phyloP scores from a whole-genome alignment of 2,888 invertebrate genomes.

The Amiota minor region DNA sequence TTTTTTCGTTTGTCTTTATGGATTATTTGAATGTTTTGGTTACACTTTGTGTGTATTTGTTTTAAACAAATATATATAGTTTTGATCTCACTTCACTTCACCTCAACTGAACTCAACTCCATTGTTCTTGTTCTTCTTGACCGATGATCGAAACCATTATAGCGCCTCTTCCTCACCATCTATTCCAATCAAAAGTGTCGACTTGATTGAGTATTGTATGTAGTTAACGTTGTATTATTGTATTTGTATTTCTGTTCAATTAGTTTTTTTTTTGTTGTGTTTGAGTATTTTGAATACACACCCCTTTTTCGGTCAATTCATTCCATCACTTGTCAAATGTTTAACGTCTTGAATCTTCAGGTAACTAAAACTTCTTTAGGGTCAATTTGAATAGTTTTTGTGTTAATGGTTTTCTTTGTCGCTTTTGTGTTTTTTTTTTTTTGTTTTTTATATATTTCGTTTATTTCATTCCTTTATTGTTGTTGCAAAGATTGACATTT shows the following conservation, averaged over 20 bases:
- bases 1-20: no score
- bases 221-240: no score
- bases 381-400: background rate
- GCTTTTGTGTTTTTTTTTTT: background rate
- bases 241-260: slow-evolving; percentile 52
- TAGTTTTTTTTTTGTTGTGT: slow-evolving; percentile 55
- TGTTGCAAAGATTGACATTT: slow-evolving; percentile 59
- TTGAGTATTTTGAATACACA: slow-evolving; percentile 48
- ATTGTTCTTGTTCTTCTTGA: slow-evolving; percentile 25
- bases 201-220: slow-evolving; percentile 51
- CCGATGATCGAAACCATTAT: slow-evolving; percentile 1
- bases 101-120: slow-evolving; percentile 23
- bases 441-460: background rate
- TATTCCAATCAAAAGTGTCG: slow-evolving; percentile 17
- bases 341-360: no score
- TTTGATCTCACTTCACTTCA: slow-evolving; percentile 39
- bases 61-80: slow-evolving; percentile 62
- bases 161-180: background rate
- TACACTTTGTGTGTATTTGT: slow-evolving; percentile 56
- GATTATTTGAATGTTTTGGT: slow-evolving; percentile 50
- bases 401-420: background rate
- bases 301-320: background rate
- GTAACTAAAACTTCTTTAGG: no score
- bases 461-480: slow-evolving; percentile 36
- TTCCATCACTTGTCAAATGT: no score